Percentiles rank a stretch among this genome's conserved stretches.
Conservation (phyloP, 2,888 invertebrate genomes). For the Argynnis bischoffii region DNA sequence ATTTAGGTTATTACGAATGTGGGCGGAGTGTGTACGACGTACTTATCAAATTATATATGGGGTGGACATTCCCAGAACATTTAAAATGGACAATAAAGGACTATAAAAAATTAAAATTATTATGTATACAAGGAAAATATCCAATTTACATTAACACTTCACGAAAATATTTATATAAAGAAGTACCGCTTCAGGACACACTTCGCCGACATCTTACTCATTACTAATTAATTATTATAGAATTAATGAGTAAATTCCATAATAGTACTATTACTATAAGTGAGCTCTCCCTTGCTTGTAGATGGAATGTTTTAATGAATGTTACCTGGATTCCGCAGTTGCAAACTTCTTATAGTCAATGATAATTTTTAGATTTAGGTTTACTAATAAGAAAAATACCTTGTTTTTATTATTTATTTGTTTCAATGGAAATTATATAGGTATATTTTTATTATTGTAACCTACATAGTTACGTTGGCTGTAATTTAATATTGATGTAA, state of each 20-base stretch:
- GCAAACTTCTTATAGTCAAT: conserved; percentile 78
- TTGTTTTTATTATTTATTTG: conserved; percentile 83
- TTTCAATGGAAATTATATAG: conserved; percentile 80
- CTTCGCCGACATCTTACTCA: conserved; percentile 65
- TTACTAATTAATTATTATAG: conserved; percentile 76
- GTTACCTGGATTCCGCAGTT: conserved; percentile 75
- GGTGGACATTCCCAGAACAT: conserved; percentile 1
- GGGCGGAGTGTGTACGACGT: conserved; percentile 55
- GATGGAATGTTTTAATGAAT: conserved; percentile 71
- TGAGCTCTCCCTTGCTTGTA: conserved; percentile 79
- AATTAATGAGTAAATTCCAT: conserved; percentile 79
- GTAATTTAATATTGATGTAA: conserved; percentile 82
- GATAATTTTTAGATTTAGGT: conserved; percentile 75
- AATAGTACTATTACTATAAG: conserved; percentile 72
- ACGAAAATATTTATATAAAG: neutral
- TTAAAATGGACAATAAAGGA: conserved; percentile 33
- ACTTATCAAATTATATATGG: conserved; percentile 10
- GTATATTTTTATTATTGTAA: conserved; percentile 82
- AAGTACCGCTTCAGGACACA: conserved; percentile 46
- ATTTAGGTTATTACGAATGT: conserved; percentile 68
- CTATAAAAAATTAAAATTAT: conserved; percentile 18
- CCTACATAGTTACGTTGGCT: conserved; percentile 82
- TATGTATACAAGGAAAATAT: conserved; percentile 21
- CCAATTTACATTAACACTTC: conserved; percentile 13
- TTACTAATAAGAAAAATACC: conserved; percentile 76